phyloP scores from a whole-genome alignment of 1,140 invertebrate species.

The Parasteatoda tepidariorum region DNA sequence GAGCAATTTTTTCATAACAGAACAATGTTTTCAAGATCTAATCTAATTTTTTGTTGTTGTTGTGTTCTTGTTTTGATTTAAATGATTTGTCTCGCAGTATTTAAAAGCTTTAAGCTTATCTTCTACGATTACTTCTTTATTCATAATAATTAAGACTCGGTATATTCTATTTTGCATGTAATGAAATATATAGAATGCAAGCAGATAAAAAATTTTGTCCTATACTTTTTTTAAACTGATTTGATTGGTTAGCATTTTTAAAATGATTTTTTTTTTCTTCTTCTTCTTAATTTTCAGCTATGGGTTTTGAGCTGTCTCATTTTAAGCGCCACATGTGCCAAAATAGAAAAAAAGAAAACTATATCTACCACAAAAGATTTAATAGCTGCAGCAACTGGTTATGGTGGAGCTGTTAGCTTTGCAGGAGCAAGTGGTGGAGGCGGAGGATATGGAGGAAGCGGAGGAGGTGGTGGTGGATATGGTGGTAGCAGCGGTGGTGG shows the following conservation, averaged over 20 bases:
- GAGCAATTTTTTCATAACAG: too few relatives aligned
- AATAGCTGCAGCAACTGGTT: conserved; percentile 40
- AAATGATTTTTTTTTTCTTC: not conserved
- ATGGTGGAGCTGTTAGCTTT: conserved; percentile 19
- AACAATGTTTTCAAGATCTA: too few relatives aligned
- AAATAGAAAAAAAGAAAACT: conserved; percentile 37
- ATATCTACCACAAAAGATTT: conserved; percentile 24
- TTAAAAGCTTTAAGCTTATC: too few relatives aligned
- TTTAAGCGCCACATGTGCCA: conserved; percentile 27
- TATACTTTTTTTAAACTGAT: too few relatives aligned
- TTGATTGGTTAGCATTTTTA: not conserved
- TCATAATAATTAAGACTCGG: too few relatives aligned
- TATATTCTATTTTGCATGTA: too few relatives aligned
- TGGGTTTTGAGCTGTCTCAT: conserved; percentile 47
- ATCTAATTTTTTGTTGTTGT: too few relatives aligned
- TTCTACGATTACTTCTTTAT: too few relatives aligned
- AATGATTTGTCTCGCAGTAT: too few relatives aligned
- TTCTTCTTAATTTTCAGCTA: conserved; percentile 34
- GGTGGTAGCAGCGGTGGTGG: not conserved
- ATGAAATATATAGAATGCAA: too few relatives aligned
- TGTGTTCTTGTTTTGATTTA: too few relatives aligned
- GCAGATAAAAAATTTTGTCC: too few relatives aligned
- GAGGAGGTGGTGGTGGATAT: conserved; percentile 1
- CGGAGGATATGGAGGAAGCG: not conserved
- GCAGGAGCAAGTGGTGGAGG: not conserved